Evolutionary conservation across 2,888 invertebrate genomes (phyloP), one percentile per base, ranked within the genome.

Genomic region (Daptonema setosum): DNA sequence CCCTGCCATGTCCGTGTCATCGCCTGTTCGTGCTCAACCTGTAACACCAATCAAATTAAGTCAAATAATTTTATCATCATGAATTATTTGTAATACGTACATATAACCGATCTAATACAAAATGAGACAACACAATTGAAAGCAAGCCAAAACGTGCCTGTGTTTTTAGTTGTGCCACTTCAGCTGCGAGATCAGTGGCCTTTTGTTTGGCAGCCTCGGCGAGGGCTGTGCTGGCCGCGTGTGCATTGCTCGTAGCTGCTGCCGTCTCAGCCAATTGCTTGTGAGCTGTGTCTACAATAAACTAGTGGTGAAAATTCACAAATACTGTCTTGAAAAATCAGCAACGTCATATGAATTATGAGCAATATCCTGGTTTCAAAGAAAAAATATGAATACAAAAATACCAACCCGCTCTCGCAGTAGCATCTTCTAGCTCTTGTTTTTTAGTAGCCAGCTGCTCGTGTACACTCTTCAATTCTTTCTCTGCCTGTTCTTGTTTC

Each of bases 371-470:
- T n/a, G n/a, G n/a, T n/a, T n/a, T n/a, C n/a, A n/a, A n/a, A n/a
- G n/a, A n/a, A n/a, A n/a, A n/a, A n/a, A n/a, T n/a, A n/a, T n/a
- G n/a, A n/a, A n/a, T n/a, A n/a, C n/a, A n/a, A n/a, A n/a, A n/a
- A n/a, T n/a, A n/a, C n/a, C n/a, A n/a, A n/a, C n/a, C n/a, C n/a
- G n/a, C n/a, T n/a, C n/a, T n/a, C n/a, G n/a, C n/a, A n/a, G n/a
- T 22, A 22, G 45, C 45, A 5, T 45, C 45, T 22, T 17, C n/a
- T n/a, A 88, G 75, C 64, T 83, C 82, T 1, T 81, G 79, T 63
- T 84, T 80, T 0, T 80, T 78, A n/a, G 79, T 75, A 62, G 78
- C 74, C 3, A 83, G 76, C 68, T 87, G 83, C 60, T 79, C 78
- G 1, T 84, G 64, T 64, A 80, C 77, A 52, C 29, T 58, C 62